phyloP scores from a whole-genome alignment of 2,113 vertebrate genomes.

The Pseudorhombus dupliciocellatus region DNA sequence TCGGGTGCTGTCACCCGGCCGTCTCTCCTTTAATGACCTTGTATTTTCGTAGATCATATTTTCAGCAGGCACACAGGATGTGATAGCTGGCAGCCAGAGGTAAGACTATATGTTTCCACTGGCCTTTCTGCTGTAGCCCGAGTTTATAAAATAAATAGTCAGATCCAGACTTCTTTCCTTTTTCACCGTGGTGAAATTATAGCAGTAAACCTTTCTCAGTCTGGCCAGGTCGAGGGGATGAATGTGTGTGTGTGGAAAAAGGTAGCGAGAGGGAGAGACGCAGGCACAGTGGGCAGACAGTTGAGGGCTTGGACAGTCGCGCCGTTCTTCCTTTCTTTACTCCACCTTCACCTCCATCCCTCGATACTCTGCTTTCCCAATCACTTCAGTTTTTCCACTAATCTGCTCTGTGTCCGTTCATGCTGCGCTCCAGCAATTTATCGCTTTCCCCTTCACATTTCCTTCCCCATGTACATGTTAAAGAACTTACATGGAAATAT shows the following conservation, averaged over 20 bases:
- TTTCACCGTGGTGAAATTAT: conserved; percentile 56
- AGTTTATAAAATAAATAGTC: conserved; percentile 72
- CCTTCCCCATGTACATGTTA: not conserved
- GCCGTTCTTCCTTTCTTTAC: conserved; percentile 22
- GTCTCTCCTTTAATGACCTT: conserved; percentile 59
- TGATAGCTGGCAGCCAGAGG: conserved; percentile 64
- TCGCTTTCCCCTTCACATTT: not conserved
- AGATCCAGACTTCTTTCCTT: conserved; percentile 38
- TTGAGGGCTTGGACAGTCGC: conserved; percentile 28
- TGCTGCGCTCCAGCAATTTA: conserved; percentile 1
- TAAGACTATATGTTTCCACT: conserved; percentile 68
- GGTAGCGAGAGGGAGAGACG: not conserved
- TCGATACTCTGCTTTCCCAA: conserved; percentile 47
- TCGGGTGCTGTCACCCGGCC: conserved; percentile 51
- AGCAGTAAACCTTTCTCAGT: conserved; percentile 56
- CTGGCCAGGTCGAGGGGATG: conserved; percentile 24
- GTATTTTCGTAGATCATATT: conserved; percentile 67
- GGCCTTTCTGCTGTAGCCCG: conserved; percentile 31
- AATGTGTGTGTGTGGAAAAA: conserved; percentile 14
- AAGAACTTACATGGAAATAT: not conserved
- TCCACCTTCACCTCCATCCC: conserved; percentile 41
- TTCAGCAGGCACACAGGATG: conserved; percentile 59
- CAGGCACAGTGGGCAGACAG: conserved; percentile 1
- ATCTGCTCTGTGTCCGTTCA: conserved; percentile 15
- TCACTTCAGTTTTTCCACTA: conserved; percentile 32